Conservation (phyloP, 1,140 invertebrate genomes). For the Notospermus geniculatus region DNA sequence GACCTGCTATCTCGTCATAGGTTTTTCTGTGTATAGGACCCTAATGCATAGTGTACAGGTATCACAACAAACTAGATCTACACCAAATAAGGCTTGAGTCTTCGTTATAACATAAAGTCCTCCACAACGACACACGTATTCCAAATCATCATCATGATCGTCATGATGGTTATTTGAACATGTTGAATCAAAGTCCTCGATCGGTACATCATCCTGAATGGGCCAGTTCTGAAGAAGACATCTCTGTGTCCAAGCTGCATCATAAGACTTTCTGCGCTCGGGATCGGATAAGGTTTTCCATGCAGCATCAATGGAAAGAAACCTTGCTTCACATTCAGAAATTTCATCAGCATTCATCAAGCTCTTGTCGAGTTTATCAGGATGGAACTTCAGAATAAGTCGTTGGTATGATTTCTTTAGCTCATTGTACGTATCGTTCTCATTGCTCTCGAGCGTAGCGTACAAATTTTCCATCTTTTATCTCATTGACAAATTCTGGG, state of each 20-base stretch:
- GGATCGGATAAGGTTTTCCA: conserved; percentile 40
- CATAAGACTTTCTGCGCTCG: conserved; percentile 33
- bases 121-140: no score
- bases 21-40: no score
- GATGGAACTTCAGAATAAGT: conserved; percentile 33
- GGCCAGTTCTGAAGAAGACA: conserved; percentile 40
- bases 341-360: background rate
- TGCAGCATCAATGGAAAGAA: conserved; percentile 35
- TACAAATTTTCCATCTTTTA: conserved; percentile 43
- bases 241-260: conserved; percentile 38
- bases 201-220: conserved; percentile 42
- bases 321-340: conserved; percentile 20
- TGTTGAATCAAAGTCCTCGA: conserved; percentile 37
- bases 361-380: conserved; percentile 32
- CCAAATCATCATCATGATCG: no score
- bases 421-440: conserved; percentile 24
- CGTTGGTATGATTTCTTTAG: conserved; percentile 32
- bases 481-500: no score
- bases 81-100: no score
- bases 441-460: conserved; percentile 28
- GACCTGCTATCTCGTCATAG: no score
- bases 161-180: no score
- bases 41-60: no score
- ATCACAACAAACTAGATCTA: no score
- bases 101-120: no score